Evolutionary conservation across 2,888 invertebrate genomes (phyloP).

Genomic region (Pseudococcus viburni): DNA sequence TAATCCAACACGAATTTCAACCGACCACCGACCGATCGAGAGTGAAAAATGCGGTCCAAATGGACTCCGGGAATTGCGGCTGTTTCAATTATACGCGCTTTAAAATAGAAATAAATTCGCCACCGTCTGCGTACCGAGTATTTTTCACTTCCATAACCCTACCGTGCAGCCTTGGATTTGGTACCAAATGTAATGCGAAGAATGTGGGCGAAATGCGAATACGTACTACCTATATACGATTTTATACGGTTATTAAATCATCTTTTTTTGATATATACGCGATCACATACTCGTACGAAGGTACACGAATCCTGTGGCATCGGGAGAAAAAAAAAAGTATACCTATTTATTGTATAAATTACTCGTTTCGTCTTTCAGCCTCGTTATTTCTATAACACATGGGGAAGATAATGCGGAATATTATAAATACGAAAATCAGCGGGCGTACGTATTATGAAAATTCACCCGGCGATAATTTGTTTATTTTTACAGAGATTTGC

Average conservation of each 20-base stretch:
- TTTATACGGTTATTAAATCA: conserved; percentile 42
- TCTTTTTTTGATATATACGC: background rate
- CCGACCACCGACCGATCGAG: background rate
- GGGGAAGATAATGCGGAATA: background rate
- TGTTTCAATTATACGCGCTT: background rate
- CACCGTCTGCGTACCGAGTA: background rate
- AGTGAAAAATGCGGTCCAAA: background rate
- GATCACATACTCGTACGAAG: background rate
- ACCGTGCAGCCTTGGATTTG: conserved; percentile 1
- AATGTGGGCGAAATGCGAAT: conserved; percentile 38
- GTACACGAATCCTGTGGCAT: background rate
- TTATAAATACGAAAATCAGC: background rate
- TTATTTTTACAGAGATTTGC: background rate
- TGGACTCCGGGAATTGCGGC: background rate
- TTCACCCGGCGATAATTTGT: conserved; percentile 5
- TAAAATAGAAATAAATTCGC: conserved; percentile 7
- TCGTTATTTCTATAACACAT: background rate
- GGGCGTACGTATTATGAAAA: conserved; percentile 17
- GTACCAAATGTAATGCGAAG: conserved; percentile 4
- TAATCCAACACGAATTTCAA: conserved; percentile 16
- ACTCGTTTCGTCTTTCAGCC: background rate
- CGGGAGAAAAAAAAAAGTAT: background rate
- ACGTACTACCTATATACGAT: background rate
- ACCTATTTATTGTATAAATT: conserved; percentile 19
- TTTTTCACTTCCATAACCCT: no score